Evolutionary conservation across 1,140 invertebrate species (phyloP).

Genomic region (Apocrypta bakeri): DNA sequence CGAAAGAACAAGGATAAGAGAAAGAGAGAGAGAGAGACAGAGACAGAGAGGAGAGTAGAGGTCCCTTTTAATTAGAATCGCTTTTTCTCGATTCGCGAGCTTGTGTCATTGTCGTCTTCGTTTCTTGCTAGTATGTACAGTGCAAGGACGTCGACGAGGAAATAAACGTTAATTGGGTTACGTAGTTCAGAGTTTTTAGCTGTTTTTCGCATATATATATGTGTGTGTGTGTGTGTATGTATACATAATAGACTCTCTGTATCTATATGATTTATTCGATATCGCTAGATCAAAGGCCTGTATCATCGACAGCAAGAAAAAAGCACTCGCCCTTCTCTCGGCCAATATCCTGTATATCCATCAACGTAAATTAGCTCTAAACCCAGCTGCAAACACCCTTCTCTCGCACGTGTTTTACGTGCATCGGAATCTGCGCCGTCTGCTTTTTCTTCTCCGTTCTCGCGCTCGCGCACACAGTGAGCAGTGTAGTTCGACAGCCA

Average conservation of each 20-base stretch:
- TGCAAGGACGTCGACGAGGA: not conserved
- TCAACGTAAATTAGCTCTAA: not conserved
- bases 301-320: not conserved
- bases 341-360: not conserved
- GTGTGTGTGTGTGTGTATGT: too few species aligned
- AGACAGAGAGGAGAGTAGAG: not conserved
- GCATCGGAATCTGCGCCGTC: conserved; percentile 11
- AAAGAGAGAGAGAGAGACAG: not conserved
- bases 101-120: not conserved
- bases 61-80: conserved; percentile 50
- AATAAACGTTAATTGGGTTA: not conserved
- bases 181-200: not conserved
- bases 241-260: too few species aligned
- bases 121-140: not conserved
- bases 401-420: not conserved
- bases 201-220: not conserved
- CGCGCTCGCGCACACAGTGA: too few species aligned
- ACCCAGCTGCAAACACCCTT: not conserved
- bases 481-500: conserved; percentile 29
- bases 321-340: not conserved
- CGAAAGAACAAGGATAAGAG: conserved; percentile 3
- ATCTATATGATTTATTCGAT: conserved; percentile 5
- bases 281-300: not conserved
- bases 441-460: conserved; percentile 46
- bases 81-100: conserved; percentile 28